Conservation (phyloP, 2,888 invertebrate genomes). For the Poecilus cupreus region DNA sequence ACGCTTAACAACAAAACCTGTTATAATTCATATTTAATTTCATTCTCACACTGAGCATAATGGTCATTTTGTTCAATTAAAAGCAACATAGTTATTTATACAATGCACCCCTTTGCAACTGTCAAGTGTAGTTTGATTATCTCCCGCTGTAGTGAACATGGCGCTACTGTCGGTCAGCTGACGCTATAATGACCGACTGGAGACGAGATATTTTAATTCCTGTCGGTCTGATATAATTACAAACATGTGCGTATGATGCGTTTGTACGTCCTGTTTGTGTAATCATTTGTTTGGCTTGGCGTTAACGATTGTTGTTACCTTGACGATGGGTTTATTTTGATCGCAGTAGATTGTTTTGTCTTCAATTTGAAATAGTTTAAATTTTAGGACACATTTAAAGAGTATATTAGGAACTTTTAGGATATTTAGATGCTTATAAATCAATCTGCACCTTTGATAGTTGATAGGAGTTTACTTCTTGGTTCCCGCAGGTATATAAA, state of each 20-base stretch:
- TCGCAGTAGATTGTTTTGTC: background rate
- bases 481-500: too few relatives aligned
- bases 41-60: slow-evolving; percentile 21
- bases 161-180: slow-evolving; percentile 13
- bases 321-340: slow-evolving; percentile 15
- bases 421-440: too few relatives aligned
- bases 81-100: slow-evolving; percentile 15
- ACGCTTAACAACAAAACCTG: slow-evolving; percentile 12
- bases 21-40: slow-evolving; percentile 42
- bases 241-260: slow-evolving; percentile 13
- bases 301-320: slow-evolving; percentile 50
- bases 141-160: background rate
- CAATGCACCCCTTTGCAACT: slow-evolving; percentile 6
- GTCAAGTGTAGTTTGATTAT: background rate
- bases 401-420: too few relatives aligned
- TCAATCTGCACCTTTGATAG: too few relatives aligned
- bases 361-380: too few relatives aligned
- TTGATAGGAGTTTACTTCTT: too few relatives aligned
- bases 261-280: background rate
- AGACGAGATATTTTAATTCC: slow-evolving; percentile 39
- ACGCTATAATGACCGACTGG: slow-evolving; percentile 37
- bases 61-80: slow-evolving; percentile 41
- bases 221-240: background rate
- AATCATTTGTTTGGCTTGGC: slow-evolving; percentile 34
- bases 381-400: too few relatives aligned